These are phyloP conservation scores for Equus przewalskii DNA, from an alignment of 2,113 vertebrate genomes.

Conservation along the genomic window DNA sequence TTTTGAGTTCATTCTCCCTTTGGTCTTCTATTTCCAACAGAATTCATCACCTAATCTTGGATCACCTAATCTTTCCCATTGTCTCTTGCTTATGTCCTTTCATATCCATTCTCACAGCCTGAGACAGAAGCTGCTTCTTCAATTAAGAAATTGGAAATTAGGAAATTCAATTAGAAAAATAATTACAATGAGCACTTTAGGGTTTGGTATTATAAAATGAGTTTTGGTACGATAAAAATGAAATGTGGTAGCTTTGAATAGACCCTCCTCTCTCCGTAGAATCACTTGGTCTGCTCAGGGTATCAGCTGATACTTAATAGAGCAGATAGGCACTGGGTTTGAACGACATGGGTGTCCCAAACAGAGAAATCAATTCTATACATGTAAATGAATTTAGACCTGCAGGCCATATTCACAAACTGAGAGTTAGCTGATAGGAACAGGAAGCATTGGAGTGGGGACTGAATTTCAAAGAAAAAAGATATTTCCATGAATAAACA, in stretches of 20 bases:
- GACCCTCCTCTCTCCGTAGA: not conserved
- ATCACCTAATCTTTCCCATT: not conserved
- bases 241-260: slow-evolving; percentile 15
- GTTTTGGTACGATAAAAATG: slow-evolving; percentile 25
- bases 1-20: not conserved
- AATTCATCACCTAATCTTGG: not conserved
- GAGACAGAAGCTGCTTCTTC: not conserved
- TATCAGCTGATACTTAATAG: not conserved
- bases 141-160: not conserved
- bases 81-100: slow-evolving; percentile 25
- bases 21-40: slow-evolving; percentile 21
- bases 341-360: not conserved
- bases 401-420: not conserved
- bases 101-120: not conserved
- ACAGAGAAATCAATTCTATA: not conserved
- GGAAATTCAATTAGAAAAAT: not conserved
- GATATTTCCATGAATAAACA: not conserved
- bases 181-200: not conserved
- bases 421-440: not conserved
- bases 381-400: not conserved
- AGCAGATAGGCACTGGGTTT: not conserved
- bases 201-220: slow-evolving; percentile 10
- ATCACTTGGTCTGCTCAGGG: not conserved
- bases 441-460: not conserved
- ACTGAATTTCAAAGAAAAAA: slow-evolving; percentile 14